These are phyloP conservation scores for Lasioglossum marginatum DNA, from an alignment of 2,888 invertebrate species.

Conservation along the genomic window DNA sequence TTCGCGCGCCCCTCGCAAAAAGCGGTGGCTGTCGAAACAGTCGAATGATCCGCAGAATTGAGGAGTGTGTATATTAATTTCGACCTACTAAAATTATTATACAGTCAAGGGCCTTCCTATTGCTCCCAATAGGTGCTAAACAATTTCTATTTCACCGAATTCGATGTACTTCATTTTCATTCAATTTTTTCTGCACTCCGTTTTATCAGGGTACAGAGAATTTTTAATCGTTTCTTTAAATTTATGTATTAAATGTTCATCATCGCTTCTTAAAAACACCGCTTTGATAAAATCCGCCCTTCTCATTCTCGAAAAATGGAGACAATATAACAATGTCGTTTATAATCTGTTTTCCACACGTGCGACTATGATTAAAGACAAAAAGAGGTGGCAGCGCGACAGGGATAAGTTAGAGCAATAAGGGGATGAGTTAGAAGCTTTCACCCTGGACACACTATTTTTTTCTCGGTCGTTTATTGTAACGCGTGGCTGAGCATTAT, in stretches of 20 bases:
- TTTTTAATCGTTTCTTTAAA: neutral
- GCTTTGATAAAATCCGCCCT: neutral
- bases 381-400: neutral
- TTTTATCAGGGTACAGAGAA: neutral
- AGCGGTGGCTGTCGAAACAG: neutral
- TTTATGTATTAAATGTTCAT: neutral
- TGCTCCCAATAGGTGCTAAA: no score
- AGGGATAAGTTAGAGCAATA: neutral
- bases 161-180: neutral
- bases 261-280: neutral
- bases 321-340: neutral
- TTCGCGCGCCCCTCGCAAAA: neutral
- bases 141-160: no score
- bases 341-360: neutral
- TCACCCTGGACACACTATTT: neutral
- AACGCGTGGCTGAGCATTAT: neutral
- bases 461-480: neutral
- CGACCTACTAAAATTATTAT: neutral
- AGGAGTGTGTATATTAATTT: neutral
- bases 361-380: neutral
- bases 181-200: neutral
- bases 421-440: slow-evolving; percentile 1
- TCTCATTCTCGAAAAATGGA: neutral
- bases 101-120: neutral
- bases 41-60: neutral